phyloP scores from a whole-genome alignment of 1,140 invertebrate genomes.

The Eueides isabella region DNA sequence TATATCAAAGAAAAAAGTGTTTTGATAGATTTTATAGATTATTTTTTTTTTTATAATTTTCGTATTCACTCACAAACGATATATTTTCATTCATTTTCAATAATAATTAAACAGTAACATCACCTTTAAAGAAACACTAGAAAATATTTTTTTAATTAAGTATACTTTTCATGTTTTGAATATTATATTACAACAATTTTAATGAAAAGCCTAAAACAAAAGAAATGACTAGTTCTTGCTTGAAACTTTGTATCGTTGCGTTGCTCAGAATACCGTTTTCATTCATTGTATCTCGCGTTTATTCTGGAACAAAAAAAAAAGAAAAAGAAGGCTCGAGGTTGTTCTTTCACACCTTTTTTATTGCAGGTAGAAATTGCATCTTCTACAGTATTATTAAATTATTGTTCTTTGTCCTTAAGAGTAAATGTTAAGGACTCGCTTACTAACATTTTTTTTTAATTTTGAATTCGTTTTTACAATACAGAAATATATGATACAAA shows the following conservation, averaged over 20 bases:
- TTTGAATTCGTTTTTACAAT: too few species aligned
- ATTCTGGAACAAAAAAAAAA: conserved; percentile 7
- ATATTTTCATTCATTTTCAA: too few species aligned
- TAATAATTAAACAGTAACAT: too few species aligned
- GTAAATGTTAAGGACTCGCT: neutral
- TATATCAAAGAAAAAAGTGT: too few species aligned
- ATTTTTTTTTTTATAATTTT: too few species aligned
- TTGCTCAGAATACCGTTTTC: neutral
- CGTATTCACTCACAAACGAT: too few species aligned
- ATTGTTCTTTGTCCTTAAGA: neutral
- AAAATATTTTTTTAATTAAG: neutral
- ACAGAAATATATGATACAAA: too few species aligned
- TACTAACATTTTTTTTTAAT: neutral
- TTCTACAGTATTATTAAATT: neutral
- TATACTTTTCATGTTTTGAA: neutral
- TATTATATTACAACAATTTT: conserved; percentile 6
- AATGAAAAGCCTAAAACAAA: conserved; percentile 2
- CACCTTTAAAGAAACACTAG: neutral
- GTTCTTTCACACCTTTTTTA: neutral
- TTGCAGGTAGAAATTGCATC: neutral
- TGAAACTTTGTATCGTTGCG: neutral
- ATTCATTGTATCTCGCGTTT: conserved; percentile 2
- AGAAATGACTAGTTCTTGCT: conserved; percentile 5
- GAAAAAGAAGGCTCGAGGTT: neutral
- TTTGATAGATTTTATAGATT: too few species aligned